A percentile compares a stretch with the other conserved stretches of the same genome.
Evolutionary conservation across 2,113 vertebrate species (phyloP).

Genomic region (Rhinoderma darwinii): DNA sequence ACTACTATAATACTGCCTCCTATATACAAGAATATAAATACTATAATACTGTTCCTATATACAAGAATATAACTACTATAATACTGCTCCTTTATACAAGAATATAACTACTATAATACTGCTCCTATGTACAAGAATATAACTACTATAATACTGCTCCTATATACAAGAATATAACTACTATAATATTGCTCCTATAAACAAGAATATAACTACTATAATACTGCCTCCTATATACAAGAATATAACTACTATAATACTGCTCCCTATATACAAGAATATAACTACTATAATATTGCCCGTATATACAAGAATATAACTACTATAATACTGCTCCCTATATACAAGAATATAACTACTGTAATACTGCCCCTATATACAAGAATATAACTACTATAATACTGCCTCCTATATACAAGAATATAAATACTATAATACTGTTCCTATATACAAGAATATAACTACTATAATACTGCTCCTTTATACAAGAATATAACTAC

Average conservation of each 20-base stretch:
- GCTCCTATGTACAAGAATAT: not conserved
- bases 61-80: conserved; percentile 7
- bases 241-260: conserved; percentile 3
- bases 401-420: not conserved
- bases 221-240: not conserved
- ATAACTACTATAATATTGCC: not conserved
- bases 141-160: conserved; percentile 2
- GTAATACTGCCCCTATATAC: not conserved
- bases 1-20: conserved; percentile 2
- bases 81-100: not conserved
- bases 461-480: not conserved
- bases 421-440: conserved; percentile 2
- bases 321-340: conserved; percentile 2
- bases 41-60: not conserved
- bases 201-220: conserved; percentile 7
- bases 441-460: not conserved
- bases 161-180: not conserved
- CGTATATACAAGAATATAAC: not conserved
- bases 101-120: conserved; percentile 7
- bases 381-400: not conserved
- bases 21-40: not conserved
- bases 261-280: not conserved
- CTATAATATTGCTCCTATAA: not conserved
- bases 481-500: not conserved
- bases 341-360: conserved; percentile 1